Evolutionary conservation across 2,888 invertebrate genomes (phyloP).

Genomic region (Hetaerina titia): DNA sequence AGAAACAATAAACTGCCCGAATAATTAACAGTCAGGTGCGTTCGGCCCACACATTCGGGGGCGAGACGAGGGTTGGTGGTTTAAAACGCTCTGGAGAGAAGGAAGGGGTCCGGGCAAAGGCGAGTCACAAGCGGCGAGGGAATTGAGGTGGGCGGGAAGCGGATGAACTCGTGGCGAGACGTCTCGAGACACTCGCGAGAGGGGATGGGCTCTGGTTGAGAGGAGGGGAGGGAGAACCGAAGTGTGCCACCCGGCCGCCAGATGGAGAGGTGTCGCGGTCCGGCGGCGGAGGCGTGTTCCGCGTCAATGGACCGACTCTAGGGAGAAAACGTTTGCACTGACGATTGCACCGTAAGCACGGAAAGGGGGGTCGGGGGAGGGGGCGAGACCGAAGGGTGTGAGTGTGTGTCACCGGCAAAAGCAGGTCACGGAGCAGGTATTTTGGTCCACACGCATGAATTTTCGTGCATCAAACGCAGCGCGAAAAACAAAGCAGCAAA

Average conservation of each 20-base stretch:
- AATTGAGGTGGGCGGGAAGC: too few relatives aligned
- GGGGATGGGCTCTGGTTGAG: background rate
- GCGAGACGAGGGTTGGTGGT: too few relatives aligned
- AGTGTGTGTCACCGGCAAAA: background rate
- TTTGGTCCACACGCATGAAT: background rate
- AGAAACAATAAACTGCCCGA: too few relatives aligned
- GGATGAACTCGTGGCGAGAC: too few relatives aligned
- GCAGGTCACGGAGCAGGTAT: background rate
- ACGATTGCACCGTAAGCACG: background rate
- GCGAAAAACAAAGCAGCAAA: background rate
- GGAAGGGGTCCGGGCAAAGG: too few relatives aligned
- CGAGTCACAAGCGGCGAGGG: too few relatives aligned
- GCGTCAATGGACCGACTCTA: background rate
- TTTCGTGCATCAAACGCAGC: background rate
- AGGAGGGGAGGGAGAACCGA: background rate
- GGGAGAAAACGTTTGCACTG: background rate
- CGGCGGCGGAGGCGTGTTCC: background rate
- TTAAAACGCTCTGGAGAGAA: too few relatives aligned
- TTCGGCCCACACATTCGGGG: too few relatives aligned
- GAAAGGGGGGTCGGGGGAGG: background rate
- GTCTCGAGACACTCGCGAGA: too few relatives aligned
- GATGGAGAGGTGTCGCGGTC: background rate
- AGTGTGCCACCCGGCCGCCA: slow-evolving; percentile 4
- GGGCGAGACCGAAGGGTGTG: too few relatives aligned
- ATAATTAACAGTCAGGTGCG: too few relatives aligned